Conservation (phyloP, 1,140 invertebrate genomes). For the Maconellicoccus hirsutus region DNA sequence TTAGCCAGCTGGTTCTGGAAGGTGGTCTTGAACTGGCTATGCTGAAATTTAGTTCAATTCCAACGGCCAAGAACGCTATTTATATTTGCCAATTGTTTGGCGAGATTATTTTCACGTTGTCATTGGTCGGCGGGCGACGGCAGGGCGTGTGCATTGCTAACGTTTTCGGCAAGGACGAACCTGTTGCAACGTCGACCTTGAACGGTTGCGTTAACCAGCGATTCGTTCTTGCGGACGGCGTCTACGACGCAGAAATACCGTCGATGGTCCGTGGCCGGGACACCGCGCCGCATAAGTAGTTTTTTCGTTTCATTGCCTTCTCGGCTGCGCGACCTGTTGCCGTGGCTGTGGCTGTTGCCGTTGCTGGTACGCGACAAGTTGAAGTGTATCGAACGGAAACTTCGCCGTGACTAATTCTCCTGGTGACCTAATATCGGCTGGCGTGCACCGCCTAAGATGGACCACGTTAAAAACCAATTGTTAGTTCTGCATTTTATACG, state of each 20-base stretch:
- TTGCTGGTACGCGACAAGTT: not conserved
- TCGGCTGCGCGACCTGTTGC: no score
- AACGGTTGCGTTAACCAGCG: not conserved
- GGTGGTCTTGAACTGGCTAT: not conserved
- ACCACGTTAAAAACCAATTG: conserved; percentile 10
- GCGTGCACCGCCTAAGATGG: not conserved
- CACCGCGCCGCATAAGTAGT: no score
- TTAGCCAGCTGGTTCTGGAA: not conserved
- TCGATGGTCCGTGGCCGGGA: no score
- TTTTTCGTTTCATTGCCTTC: no score
- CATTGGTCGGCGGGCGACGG: not conserved
- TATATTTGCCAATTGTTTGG: not conserved
- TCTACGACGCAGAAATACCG: no score
- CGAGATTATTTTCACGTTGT: not conserved
- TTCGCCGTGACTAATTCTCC: conserved; percentile 11
- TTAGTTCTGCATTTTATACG: not conserved
- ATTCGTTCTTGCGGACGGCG: not conserved
- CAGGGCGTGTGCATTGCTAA: not conserved
- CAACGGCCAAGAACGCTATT: not conserved
- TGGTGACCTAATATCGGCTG: conserved; percentile 2
- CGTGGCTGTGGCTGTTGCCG: not conserved
- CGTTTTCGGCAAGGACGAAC: conserved; percentile 17
- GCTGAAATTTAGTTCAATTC: not conserved
- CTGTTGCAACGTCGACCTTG: conserved; percentile 16
- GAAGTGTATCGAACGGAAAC: not conserved